phyloP scores from a whole-genome alignment of 2,113 vertebrate genomes.

The Myiopsitta monachus region DNA sequence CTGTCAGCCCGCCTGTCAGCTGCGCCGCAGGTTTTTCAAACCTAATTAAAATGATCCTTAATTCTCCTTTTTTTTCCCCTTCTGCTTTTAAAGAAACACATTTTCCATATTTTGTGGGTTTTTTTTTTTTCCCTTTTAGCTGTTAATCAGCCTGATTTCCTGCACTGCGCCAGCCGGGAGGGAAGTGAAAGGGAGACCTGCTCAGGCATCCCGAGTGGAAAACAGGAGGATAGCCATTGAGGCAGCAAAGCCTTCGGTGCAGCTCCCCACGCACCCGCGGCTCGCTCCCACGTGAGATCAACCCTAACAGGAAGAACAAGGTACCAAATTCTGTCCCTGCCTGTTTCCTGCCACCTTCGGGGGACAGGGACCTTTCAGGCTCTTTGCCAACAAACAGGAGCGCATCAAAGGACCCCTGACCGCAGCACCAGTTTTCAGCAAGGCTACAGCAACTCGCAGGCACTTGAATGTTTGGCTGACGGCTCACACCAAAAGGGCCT shows the following conservation, averaged over 20 bases:
- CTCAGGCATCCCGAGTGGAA: neutral
- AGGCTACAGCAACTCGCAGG: constrained; percentile 1
- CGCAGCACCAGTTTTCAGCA: neutral
- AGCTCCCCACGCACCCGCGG: neutral
- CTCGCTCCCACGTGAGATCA: constrained; percentile 16
- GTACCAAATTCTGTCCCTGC: constrained; percentile 34
- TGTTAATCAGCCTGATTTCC: constrained; percentile 43
- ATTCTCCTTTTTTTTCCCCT: neutral
- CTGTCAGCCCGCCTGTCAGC: constrained; percentile 64
- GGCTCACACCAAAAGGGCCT: constrained; percentile 26
- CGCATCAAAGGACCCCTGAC: constrained; percentile 54
- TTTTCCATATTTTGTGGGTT: neutral
- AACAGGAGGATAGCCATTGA: neutral
- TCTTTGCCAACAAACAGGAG: constrained; percentile 58
- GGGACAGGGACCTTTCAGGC: constrained; percentile 38
- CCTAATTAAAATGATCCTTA: constrained; percentile 68
- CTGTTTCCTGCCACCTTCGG: constrained; percentile 49
- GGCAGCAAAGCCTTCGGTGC: neutral
- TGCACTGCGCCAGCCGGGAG: neutral
- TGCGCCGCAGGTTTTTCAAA: constrained; percentile 34
- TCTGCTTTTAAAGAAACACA: constrained; percentile 30
- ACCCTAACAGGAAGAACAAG: constrained; percentile 36
- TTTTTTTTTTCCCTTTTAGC: neutral
- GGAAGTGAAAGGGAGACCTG: constrained; percentile 1
- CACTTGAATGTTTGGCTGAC: constrained; percentile 33